These are phyloP conservation scores for Ambastaia sidthimunki DNA, from an alignment of 2,797 vertebrate species.

Conservation along the genomic window DNA sequence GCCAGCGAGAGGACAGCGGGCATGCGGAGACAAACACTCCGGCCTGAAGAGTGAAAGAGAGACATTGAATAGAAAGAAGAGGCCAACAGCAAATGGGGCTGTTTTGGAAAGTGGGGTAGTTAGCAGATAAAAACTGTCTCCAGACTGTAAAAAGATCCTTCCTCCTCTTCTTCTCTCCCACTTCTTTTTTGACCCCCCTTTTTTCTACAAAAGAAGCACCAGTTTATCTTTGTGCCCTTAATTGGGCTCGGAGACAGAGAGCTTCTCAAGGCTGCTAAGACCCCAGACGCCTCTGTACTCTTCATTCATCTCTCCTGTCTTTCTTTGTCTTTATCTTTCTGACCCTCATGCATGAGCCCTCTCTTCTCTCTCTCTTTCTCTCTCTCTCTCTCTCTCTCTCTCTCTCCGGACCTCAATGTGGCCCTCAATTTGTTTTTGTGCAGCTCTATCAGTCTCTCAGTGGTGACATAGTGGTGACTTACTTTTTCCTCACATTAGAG, in stretches of 20 bases:
- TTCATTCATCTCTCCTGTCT: conserved; percentile 60
- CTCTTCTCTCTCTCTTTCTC: conserved; percentile 39
- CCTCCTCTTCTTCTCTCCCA: conserved; percentile 58
- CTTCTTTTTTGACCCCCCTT: conserved; percentile 48
- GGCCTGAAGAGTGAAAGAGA: conserved; percentile 48
- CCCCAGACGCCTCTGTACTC: conserved; percentile 62
- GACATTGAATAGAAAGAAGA: conserved; percentile 51
- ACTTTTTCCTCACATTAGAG: conserved; percentile 38
- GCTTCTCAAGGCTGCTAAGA: conserved; percentile 60
- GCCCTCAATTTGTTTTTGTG: conserved; percentile 34
- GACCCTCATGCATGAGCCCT: conserved; percentile 38
- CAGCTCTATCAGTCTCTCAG: conserved; percentile 18
- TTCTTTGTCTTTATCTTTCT: conserved; percentile 51
- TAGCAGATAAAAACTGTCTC: conserved; percentile 76
- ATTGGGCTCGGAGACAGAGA: conserved; percentile 67
- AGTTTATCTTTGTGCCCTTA: conserved; percentile 68
- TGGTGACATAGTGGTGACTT: conserved; percentile 29
- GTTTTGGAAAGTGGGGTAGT: conserved; percentile 68
- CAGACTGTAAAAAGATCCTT: conserved; percentile 71
- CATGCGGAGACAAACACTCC: conserved; percentile 53
- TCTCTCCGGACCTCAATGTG: conserved; percentile 39
- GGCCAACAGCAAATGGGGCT: conserved; percentile 58
- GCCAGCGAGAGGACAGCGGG: conserved; percentile 56
- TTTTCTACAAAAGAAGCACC: conserved; percentile 55
- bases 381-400: conserved; percentile 40